These are phyloP conservation scores for Sturnira hondurensis DNA, from an alignment of 2,113 vertebrate species.

Conservation along the genomic window DNA sequence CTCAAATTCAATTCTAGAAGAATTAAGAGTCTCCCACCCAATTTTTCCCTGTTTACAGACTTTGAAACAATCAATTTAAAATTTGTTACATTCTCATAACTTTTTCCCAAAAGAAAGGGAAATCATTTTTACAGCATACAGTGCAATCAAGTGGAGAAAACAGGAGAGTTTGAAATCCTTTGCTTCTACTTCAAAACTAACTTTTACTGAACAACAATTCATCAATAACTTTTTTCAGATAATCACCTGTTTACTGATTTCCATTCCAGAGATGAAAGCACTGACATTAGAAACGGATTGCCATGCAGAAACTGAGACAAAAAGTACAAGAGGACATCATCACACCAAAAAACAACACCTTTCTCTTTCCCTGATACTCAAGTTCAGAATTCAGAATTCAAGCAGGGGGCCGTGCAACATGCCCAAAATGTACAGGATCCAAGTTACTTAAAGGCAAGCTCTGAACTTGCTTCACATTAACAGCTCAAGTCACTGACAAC, in stretches of 20 bases:
- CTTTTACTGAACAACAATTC: background rate
- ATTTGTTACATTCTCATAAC: background rate
- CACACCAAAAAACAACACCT: conserved; percentile 23
- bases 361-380: background rate
- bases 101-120: background rate
- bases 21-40: background rate
- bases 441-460: conserved; percentile 18
- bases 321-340: background rate
- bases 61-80: conserved; percentile 6
- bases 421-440: background rate
- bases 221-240: background rate
- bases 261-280: background rate
- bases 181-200: conserved; percentile 34
- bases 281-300: background rate
- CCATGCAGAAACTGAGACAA: background rate
- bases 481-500: conserved; percentile 32
- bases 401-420: background rate
- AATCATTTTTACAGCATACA: background rate
- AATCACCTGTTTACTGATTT: conserved; percentile 13
- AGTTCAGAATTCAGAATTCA: conserved; percentile 15
- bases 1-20: background rate
- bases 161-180: background rate
- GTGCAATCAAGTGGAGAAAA: background rate
- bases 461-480: background rate
- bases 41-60: background rate